These are phyloP conservation scores for Tichodroma muraria DNA, from an alignment of 2,113 vertebrate genomes.

Conservation along the genomic window DNA sequence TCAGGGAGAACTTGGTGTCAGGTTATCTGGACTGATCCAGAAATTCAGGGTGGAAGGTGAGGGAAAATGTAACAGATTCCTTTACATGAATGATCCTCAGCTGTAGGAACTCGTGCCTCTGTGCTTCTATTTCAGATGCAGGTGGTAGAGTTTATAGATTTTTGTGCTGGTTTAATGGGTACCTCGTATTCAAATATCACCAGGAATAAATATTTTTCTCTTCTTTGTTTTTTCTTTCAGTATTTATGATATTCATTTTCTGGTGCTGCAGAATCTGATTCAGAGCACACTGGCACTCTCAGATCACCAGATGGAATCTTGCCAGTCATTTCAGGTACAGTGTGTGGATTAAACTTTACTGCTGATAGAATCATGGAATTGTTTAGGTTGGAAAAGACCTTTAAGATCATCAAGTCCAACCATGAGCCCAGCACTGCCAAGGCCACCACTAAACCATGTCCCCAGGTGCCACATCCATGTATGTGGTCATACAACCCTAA, in stretches of 20 bases:
- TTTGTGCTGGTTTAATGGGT: neutral
- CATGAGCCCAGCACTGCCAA: neutral
- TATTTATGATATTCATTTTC: conserved; percentile 81
- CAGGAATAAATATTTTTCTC: neutral
- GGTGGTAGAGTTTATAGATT: neutral
- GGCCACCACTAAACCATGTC: neutral
- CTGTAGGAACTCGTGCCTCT: neutral
- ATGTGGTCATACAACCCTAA: neutral
- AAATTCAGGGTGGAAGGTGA: neutral
- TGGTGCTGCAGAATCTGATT: conserved; percentile 91
- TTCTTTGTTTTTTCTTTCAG: conserved; percentile 57
- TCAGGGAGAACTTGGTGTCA: neutral
- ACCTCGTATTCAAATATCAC: neutral
- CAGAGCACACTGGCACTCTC: conserved; percentile 92
- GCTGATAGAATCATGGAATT: neutral
- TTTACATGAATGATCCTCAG: neutral
- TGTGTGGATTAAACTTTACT: neutral
- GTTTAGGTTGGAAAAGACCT: neutral
- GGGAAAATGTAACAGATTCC: neutral
- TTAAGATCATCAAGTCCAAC: neutral
- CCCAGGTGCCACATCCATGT: neutral
- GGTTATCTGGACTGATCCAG: neutral
- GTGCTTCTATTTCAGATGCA: neutral
- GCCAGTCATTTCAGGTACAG: conserved; percentile 86
- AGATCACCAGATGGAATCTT: conserved; percentile 87